Conservation (phyloP, 1,140 invertebrate species). For the Helicoverpa armigera region DNA sequence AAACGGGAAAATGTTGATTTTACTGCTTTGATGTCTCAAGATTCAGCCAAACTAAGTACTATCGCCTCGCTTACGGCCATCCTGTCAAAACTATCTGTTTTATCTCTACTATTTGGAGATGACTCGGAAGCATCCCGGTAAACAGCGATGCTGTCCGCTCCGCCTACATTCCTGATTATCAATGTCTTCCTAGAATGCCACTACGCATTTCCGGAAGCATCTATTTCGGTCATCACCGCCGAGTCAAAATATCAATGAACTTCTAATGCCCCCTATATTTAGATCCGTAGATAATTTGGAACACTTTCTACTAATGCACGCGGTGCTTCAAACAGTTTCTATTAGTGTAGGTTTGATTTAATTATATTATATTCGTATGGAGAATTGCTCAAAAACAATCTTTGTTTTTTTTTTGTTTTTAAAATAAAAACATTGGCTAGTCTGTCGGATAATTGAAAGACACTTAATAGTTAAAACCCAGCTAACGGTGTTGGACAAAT, state of each 20-base stretch:
- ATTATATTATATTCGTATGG: neutral
- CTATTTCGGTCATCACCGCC: slow-evolving; percentile 32
- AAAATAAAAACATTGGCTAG: neutral
- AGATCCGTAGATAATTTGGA: slow-evolving; percentile 32
- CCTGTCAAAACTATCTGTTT: slow-evolving; percentile 9
- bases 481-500: slow-evolving; percentile 21
- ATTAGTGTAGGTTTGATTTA: slow-evolving; percentile 3
- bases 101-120: slow-evolving; percentile 2
- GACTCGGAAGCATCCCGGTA: neutral
- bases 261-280: slow-evolving; percentile 44
- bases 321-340: slow-evolving; percentile 8
- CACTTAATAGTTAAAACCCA: neutral
- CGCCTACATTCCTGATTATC: slow-evolving; percentile 35
- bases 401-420: no score
- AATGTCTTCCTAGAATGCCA: slow-evolving; percentile 38
- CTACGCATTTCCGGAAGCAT: slow-evolving; percentile 37
- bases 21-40: neutral
- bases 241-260: slow-evolving; percentile 40
- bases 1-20: neutral
- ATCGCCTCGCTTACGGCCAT: neutral
- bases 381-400: neutral
- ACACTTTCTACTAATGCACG: slow-evolving; percentile 28
- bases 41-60: no score
- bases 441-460: slow-evolving; percentile 5
- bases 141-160: neutral